These are phyloP conservation scores for Charadrius vociferus DNA, from an alignment of 2,113 vertebrate species.

Conservation along the genomic window DNA sequence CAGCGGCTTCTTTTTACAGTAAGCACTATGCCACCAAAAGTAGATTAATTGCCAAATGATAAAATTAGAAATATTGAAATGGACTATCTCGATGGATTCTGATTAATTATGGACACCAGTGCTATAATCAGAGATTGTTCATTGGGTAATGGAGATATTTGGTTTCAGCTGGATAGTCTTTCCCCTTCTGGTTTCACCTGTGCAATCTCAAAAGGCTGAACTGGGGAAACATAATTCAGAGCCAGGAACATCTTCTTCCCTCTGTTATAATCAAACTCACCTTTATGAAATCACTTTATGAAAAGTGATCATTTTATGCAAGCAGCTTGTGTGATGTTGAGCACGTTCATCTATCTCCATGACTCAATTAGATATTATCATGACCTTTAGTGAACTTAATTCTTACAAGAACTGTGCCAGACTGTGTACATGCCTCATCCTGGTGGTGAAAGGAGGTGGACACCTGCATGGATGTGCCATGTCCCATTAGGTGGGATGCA, in stretches of 20 bases:
- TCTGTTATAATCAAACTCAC: background rate
- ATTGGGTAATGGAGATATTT: background rate
- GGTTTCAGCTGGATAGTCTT: slow-evolving; percentile 20
- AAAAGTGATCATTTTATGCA: background rate
- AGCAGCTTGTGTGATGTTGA: background rate
- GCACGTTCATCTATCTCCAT: background rate
- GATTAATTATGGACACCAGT: slow-evolving; percentile 42
- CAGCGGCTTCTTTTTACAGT: slow-evolving; percentile 24
- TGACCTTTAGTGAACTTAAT: background rate
- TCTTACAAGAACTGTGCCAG: background rate
- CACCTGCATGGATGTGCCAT: background rate
- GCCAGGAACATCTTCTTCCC: background rate
- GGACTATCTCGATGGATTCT: background rate
- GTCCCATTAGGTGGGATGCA: background rate
- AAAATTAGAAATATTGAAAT: slow-evolving; percentile 51
- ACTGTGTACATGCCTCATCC: background rate
- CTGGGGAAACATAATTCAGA: background rate
- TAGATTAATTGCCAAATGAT: slow-evolving; percentile 50
- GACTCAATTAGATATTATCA: background rate
- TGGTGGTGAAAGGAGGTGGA: background rate
- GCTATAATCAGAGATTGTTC: background rate
- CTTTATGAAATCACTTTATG: background rate
- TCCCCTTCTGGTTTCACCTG: background rate
- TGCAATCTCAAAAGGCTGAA: background rate
- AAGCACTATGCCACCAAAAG: background rate